A percentile compares a stretch with the other conserved stretches of the same genome.
phyloP scores from a whole-genome alignment of 2,797 vertebrate species.

The Gallinago solitaria region DNA sequence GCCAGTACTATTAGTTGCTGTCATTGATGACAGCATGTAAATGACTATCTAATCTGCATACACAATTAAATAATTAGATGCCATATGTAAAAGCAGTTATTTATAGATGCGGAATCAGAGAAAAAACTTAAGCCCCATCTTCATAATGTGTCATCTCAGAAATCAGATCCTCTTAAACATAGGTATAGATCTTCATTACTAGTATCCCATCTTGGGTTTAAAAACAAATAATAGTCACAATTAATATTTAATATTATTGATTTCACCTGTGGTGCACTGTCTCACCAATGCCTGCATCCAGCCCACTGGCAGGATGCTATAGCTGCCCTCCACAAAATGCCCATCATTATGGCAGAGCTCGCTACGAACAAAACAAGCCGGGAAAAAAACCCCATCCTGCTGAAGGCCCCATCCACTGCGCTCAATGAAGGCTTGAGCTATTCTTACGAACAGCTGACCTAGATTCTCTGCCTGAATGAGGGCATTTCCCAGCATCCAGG shows the following conservation, averaged over 20 bases:
- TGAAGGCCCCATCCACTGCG: background rate
- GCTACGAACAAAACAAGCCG: background rate
- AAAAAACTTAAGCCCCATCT: background rate
- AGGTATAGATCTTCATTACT: background rate
- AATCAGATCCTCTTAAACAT: background rate
- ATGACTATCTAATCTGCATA: conserved; percentile 21
- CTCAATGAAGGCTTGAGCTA: conserved; percentile 33
- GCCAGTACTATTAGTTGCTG: conserved; percentile 1
- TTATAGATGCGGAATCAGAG: background rate
- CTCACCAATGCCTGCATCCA: background rate
- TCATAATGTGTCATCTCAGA: background rate
- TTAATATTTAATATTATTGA: background rate
- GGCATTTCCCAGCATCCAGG: conserved; percentile 40
- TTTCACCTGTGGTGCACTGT: background rate
- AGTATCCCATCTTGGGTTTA: background rate
- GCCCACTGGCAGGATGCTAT: background rate
- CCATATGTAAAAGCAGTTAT: conserved; percentile 33
- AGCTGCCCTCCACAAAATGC: background rate
- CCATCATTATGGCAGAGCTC: background rate
- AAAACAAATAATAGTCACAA: background rate
- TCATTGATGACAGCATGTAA: conserved; percentile 40
- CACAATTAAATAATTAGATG: conserved; percentile 41
- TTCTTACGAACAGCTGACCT: conserved; percentile 68
- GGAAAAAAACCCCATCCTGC: background rate
- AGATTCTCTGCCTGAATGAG: conserved; percentile 67